Percentiles rank a stretch among this genome's conserved stretches.
Evolutionary conservation across 1,140 invertebrate species (phyloP).

Genomic region (Lepeophtheirus salmonis): DNA sequence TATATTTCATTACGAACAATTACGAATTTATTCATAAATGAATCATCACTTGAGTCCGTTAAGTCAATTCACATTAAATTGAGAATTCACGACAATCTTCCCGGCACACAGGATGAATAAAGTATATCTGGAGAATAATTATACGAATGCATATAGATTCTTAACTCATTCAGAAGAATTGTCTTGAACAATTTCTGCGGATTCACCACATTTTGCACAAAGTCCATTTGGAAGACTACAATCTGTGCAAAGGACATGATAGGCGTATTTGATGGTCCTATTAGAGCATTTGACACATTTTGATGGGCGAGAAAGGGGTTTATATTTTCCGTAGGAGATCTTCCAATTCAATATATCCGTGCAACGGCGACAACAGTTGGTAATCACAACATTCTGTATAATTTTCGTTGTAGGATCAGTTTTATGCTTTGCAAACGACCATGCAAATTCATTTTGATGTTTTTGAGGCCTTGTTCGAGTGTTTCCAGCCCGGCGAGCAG

Average conservation of each 20-base stretch:
- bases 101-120: too few species aligned
- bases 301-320: not conserved
- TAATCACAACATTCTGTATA: not conserved
- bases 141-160: too few species aligned
- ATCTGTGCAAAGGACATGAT: conserved; percentile 8
- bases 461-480: conserved; percentile 7
- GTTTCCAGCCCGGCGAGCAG: not conserved
- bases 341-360: conserved; percentile 16
- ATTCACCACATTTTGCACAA: conserved; percentile 1
- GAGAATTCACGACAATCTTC: too few species aligned
- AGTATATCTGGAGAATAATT: too few species aligned
- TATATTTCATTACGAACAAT: too few species aligned
- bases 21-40: too few species aligned
- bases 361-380: conserved; percentile 14
- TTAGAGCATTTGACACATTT: conserved; percentile 1
- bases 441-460: conserved; percentile 11
- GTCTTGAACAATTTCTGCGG: not conserved
- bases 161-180: too few species aligned
- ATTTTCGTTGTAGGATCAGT: conserved; percentile 16
- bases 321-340: conserved; percentile 16
- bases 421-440: conserved; percentile 10
- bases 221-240: conserved; percentile 8
- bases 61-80: too few species aligned
- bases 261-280: conserved; percentile 6
- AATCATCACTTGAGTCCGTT: too few species aligned